Percentiles rank a stretch among this genome's conserved stretches.
These are phyloP conservation scores for Thomomys bottae DNA, from an alignment of 2,113 vertebrate species.

Conservation along the genomic window DNA sequence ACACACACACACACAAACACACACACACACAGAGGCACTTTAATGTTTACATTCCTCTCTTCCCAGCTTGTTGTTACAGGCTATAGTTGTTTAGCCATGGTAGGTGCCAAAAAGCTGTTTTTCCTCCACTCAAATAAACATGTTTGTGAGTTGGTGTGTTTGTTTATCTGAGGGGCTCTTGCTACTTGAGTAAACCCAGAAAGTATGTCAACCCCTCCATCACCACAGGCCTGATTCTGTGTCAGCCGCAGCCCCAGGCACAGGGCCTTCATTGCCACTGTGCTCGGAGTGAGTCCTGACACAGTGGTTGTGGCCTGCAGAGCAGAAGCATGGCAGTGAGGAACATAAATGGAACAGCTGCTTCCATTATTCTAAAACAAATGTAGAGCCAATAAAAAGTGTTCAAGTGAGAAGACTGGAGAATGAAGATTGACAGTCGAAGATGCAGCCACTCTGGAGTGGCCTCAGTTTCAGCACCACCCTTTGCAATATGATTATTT, in stretches of 20 bases:
- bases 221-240: neutral
- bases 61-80: conserved; percentile 3
- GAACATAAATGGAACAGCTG: conserved; percentile 52
- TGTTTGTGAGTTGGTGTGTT: neutral
- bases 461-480: neutral
- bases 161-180: conserved; percentile 33
- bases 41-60: neutral
- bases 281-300: neutral
- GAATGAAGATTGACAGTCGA: conserved; percentile 68
- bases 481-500: neutral
- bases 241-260: neutral
- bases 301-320: neutral
- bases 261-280: fast-evolving
- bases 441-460: conserved; percentile 10
- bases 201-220: neutral
- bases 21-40: neutral
- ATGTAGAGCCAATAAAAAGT: conserved; percentile 74
- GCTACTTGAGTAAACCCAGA: neutral
- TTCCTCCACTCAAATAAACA: conserved; percentile 64
- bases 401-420: conserved; percentile 66
- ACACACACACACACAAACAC: neutral
- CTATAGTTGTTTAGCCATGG: conserved; percentile 38
- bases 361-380: conserved; percentile 69
- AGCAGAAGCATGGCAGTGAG: conserved; percentile 1
- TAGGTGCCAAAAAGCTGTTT: conserved; percentile 65